phyloP scores from a whole-genome alignment of 2,888 invertebrate species.

The Campaea margaritaria region DNA sequence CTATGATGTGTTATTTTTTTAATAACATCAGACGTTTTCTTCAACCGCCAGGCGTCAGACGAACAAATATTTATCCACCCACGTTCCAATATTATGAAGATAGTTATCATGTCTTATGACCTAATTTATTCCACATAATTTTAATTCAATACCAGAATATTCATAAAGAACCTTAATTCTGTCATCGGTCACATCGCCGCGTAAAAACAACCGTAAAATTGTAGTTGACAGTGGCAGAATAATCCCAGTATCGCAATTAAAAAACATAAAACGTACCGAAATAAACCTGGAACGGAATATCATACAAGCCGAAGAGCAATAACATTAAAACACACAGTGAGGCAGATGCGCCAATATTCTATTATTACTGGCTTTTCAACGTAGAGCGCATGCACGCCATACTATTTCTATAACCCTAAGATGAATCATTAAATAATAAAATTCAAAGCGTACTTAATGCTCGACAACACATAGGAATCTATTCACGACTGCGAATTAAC shows the following conservation, averaged over 20 bases:
- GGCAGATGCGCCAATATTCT: constrained; percentile 84
- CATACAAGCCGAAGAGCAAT: constrained; percentile 73
- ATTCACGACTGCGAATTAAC: constrained; percentile 74
- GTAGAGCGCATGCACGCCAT: constrained; percentile 76
- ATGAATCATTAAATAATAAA: constrained; percentile 86
- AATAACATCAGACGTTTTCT: constrained; percentile 48
- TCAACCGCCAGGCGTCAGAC: constrained; percentile 49
- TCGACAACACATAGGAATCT: constrained; percentile 74
- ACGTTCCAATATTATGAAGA: constrained; percentile 63
- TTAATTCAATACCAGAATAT: constrained; percentile 68
- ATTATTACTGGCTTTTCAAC: constrained; percentile 84
- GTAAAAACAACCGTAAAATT: constrained; percentile 80
- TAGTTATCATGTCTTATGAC: constrained; percentile 62
- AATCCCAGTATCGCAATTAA: constrained; percentile 79
- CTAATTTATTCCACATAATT: constrained; percentile 73
- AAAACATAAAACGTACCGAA: constrained; percentile 77
- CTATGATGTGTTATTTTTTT: constrained; percentile 43
- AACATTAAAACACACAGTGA: constrained; percentile 81
- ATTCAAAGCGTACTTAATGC: constrained; percentile 84
- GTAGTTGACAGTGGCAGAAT: constrained; percentile 75
- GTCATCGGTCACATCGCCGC: constrained; percentile 76
- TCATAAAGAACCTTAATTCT: constrained; percentile 81
- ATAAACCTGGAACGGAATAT: constrained; percentile 77
- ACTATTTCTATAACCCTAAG: constrained; percentile 85
- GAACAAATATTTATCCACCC: constrained; percentile 57